Evolutionary conservation across 2,113 vertebrate genomes (phyloP).

Genomic region (Hepsetus odoe): DNA sequence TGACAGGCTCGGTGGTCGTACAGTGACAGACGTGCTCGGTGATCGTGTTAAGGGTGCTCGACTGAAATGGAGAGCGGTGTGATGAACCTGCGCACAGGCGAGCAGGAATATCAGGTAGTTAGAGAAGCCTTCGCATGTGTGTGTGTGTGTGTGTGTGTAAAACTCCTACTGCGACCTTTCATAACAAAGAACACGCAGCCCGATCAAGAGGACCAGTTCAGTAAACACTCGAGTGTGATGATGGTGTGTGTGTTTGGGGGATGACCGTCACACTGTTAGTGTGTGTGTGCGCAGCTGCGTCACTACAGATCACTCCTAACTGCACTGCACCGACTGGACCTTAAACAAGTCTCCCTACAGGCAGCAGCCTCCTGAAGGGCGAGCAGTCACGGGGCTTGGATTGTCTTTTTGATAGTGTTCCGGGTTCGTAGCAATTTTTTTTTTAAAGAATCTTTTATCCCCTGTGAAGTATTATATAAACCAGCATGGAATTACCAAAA

Average conservation of each 20-base stretch:
- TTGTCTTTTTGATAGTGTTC: neutral
- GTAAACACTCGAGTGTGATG: too few relatives aligned
- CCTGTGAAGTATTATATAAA: neutral
- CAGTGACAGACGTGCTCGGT: neutral
- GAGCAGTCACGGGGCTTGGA: too few relatives aligned
- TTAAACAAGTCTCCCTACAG: too few relatives aligned
- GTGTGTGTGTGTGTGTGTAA: neutral
- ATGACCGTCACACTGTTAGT: too few relatives aligned
- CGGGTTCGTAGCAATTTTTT: neutral
- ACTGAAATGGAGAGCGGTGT: constrained; percentile 11
- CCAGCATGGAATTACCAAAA: neutral
- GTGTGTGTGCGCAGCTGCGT: too few relatives aligned
- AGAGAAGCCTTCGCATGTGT: neutral
- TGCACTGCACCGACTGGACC: too few relatives aligned
- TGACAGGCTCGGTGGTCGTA: neutral
- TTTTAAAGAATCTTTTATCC: neutral
- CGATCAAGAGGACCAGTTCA: neutral
- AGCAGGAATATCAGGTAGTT: constrained; percentile 42
- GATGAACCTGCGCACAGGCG: constrained; percentile 8
- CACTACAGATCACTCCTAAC: too few relatives aligned
- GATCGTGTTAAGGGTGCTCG: too few relatives aligned
- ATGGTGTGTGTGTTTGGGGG: too few relatives aligned
- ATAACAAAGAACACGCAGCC: constrained; percentile 35
- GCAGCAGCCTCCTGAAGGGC: too few relatives aligned
- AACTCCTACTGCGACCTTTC: neutral